Conservation (phyloP, 2,113 vertebrate genomes). For the Gymnobelideus leadbeateri region DNA sequence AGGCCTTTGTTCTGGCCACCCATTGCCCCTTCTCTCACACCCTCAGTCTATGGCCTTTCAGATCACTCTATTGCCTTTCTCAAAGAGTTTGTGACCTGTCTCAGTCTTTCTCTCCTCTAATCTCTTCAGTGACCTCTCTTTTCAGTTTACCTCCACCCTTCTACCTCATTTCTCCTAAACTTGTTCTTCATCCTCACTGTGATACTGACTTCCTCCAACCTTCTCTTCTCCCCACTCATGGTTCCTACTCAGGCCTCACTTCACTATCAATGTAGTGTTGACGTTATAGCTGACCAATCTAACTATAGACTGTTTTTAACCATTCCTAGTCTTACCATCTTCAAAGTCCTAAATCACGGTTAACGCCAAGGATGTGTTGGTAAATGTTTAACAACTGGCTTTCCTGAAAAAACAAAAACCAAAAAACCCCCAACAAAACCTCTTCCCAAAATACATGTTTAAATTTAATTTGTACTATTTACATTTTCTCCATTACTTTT, state of each 20-base stretch:
- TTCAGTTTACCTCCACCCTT: not conserved
- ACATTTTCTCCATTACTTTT: not conserved
- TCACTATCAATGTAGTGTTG: not conserved
- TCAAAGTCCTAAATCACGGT: not conserved
- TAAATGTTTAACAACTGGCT: not conserved
- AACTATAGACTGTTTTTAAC: not conserved
- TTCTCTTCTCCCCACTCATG: not conserved
- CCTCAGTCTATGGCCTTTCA: too few species aligned
- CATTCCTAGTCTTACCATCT: not conserved
- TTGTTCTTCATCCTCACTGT: not conserved
- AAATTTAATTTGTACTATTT: not conserved
- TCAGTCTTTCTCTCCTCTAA: not conserved
- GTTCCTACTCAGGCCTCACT: not conserved
- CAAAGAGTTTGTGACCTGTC: not conserved
- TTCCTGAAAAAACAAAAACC: not conserved
- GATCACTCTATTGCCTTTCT: too few species aligned
- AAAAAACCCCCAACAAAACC: not conserved
- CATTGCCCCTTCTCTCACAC: too few species aligned
- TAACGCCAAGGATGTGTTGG: not conserved
- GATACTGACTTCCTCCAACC: not conserved
- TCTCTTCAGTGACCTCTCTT: not conserved
- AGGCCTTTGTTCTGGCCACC: too few species aligned
- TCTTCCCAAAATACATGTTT: not conserved
- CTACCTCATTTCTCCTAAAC: not conserved
- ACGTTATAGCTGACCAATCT: not conserved